phyloP scores from a whole-genome alignment of 2,113 vertebrate genomes.

The Crotalus helleri region DNA sequence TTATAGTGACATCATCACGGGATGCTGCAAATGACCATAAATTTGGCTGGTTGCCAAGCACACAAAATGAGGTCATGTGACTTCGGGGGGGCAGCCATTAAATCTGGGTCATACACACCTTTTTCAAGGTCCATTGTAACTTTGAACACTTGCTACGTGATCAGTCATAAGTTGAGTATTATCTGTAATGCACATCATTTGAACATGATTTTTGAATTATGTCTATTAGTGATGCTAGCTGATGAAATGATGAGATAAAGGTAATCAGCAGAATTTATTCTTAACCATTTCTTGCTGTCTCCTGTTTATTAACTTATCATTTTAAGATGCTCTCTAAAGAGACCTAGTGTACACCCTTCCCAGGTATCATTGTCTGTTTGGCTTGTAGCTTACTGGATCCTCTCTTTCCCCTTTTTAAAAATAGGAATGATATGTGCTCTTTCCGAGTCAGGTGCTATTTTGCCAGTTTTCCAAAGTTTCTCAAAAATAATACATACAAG shows the following conservation, averaged over 20 bases:
- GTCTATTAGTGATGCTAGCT: background rate
- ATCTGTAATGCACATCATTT: background rate
- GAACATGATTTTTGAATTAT: background rate
- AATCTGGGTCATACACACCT: no score
- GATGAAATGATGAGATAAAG: background rate
- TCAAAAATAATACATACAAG: background rate
- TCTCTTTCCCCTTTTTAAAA: background rate
- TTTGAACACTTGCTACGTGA: no score
- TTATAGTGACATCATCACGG: no score
- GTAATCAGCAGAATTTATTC: background rate
- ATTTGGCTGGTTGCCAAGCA: no score
- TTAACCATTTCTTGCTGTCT: background rate
- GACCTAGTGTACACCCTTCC: background rate
- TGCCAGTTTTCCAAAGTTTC: background rate
- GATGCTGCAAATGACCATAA: no score
- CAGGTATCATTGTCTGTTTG: background rate
- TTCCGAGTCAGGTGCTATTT: background rate
- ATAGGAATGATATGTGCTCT: background rate
- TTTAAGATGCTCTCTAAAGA: background rate
- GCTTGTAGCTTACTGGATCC: background rate
- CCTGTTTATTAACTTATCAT: background rate
- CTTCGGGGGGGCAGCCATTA: no score
- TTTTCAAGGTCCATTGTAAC: no score
- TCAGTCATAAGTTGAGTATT: background rate
- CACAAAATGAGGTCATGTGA: no score